Conservation (phyloP, 2,113 vertebrate genomes). For the Ceyx margarethae region DNA sequence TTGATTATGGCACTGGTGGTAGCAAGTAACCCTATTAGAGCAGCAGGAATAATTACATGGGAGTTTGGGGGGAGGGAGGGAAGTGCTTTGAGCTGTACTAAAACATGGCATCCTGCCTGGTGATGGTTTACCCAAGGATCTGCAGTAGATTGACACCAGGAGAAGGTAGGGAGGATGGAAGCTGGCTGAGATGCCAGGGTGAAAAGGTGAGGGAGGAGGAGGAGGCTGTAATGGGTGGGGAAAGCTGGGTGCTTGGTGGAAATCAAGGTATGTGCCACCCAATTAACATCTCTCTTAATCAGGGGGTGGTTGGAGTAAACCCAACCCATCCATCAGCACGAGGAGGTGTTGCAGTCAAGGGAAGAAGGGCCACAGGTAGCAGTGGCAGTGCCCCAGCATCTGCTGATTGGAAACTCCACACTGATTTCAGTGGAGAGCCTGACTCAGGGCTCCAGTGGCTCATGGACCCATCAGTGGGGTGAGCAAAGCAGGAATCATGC, state of each 20-base stretch:
- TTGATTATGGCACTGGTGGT: conserved; percentile 25
- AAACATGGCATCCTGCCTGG: not conserved
- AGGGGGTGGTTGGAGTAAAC: not conserved
- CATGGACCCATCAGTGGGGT: rapidly evolving
- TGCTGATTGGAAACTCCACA: not conserved
- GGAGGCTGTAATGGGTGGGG: not conserved
- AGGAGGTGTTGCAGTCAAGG: not conserved
- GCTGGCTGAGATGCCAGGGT: not conserved
- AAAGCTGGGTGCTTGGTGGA: rapidly evolving
- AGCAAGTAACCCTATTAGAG: conserved; percentile 40
- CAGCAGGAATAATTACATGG: conserved; percentile 25
- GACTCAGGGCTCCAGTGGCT: not conserved
- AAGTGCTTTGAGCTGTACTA: not conserved
- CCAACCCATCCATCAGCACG: not conserved
- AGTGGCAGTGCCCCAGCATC: not conserved
- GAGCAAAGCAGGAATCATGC: not conserved
- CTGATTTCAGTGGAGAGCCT: not conserved
- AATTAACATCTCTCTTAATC: not conserved
- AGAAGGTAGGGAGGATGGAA: not conserved
- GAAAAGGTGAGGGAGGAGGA: not conserved
- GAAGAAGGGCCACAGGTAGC: rapidly evolving
- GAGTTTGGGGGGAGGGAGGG: not conserved
- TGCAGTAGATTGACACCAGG: not conserved
- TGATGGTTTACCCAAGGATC: not conserved
- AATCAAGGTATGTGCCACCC: not conserved